Evolutionary conservation across 2,888 invertebrate genomes (phyloP), one percentile per base, ranked within the genome.

Genomic region (Drosophila niveifrons): DNA sequence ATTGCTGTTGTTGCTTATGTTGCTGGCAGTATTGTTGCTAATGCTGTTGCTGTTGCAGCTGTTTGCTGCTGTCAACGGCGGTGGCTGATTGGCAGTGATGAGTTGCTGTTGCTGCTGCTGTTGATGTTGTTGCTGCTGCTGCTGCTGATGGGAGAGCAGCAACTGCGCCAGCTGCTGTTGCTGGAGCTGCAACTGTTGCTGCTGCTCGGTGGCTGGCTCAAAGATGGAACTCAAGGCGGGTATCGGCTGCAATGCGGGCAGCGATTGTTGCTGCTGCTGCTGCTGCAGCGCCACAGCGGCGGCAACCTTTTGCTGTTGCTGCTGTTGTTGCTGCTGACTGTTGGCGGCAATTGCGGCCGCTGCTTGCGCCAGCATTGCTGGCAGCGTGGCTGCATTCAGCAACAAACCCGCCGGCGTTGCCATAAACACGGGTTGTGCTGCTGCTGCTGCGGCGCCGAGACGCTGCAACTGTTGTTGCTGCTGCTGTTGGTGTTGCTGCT

Each of bases 391-490:
- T 1, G 92, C 91, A 62, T 92, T 92, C 6, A 92, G 70, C 65
- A 92, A 72, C 18, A 92, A 56, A 0, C 92, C 92, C 2, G 92
- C 90, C 1, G 92, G 91, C 28, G 92, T 92, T 48, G 92, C 91
- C 92, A 92, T 92, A 58, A 92, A 92, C 17, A 92, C 90, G 2
- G 92, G 91, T 66, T 92, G 92, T 31, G 81, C 89, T 3, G 92
- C 83, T 3, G 92, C 83, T 23, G 89, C 82, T 61, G 90, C 81
- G 44, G 90, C 81, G 48, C 83, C 86, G 29, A 90, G 76, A 11
- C 86, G 88, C 36, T 80, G 88, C 29, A 90, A 86, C 65, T 90
- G 91, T 53, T 91, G 90, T 66, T 90, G 90, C 57, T 90, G 91
- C 31, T 89, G 89, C 39, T 90, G 90, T 13, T 90, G 90, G 3